A percentile compares a stretch with the other conserved stretches of the same genome.
Conservation (phyloP, 2,113 vertebrate genomes). For the Todiramphus saurophagus region DNA sequence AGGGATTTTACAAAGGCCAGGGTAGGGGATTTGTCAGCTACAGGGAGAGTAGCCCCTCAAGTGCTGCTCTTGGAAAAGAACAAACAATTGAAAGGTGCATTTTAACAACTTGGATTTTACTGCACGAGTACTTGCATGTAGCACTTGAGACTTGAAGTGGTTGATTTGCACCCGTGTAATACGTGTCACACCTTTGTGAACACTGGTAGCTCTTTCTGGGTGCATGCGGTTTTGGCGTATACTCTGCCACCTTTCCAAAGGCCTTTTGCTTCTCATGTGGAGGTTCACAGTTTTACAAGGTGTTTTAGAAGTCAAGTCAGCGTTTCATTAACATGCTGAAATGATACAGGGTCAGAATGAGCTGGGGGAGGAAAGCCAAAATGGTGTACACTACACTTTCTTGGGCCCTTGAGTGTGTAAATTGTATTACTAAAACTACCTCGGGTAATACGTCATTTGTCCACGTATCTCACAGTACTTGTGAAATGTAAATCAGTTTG, state of each 20-base stretch:
- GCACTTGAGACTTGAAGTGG: neutral
- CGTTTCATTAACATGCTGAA: neutral
- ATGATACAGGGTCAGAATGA: neutral
- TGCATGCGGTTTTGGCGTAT: neutral
- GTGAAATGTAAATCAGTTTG: neutral
- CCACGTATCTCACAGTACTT: neutral
- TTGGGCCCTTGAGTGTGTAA: neutral
- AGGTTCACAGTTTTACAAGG: neutral
- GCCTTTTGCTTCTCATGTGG: neutral
- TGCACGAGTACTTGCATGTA: neutral
- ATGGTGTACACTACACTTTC: neutral
- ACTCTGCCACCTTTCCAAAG: neutral
- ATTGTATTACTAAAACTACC: neutral
- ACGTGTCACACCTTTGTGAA: neutral
- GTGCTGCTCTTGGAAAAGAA: neutral
- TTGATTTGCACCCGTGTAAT: neutral
- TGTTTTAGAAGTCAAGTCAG: neutral
- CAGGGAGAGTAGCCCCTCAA: neutral
- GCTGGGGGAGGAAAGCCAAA: neutral
- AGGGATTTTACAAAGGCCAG: neutral
- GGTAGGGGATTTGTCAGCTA: neutral
- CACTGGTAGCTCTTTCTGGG: neutral
- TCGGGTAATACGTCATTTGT: neutral
- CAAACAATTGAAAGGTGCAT: fast-evolving
- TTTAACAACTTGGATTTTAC: neutral